Conservation (phyloP, 2,113 vertebrate species). For the Eurystomus gularis region DNA sequence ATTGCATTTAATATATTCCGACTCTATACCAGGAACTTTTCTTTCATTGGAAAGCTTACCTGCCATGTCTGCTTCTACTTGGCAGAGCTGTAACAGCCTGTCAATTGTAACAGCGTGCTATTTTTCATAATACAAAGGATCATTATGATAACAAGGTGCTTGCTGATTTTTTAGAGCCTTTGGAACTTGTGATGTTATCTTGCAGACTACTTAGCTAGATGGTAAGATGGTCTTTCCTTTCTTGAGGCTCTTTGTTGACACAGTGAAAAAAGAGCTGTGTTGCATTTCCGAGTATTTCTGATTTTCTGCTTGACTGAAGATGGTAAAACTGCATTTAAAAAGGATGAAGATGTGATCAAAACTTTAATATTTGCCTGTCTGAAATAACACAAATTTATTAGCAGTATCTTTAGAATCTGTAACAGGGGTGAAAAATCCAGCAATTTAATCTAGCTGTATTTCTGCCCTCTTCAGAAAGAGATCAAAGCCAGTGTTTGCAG, state of each 20-base stretch:
- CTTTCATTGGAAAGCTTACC: background rate
- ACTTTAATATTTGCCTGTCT: background rate
- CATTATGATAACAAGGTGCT: background rate
- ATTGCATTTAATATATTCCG: background rate
- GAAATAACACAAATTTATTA: background rate
- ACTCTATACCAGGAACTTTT: background rate
- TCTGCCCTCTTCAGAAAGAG: background rate
- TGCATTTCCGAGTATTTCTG: background rate
- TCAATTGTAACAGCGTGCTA: background rate
- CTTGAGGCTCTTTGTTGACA: background rate
- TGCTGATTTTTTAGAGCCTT: background rate
- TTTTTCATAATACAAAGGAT: background rate
- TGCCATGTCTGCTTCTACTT: background rate
- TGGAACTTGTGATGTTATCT: background rate
- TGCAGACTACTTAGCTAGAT: background rate
- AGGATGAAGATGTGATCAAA: background rate
- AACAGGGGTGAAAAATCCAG: background rate
- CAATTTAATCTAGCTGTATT: background rate
- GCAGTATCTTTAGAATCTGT: background rate
- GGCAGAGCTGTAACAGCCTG: background rate
- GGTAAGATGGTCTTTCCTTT: background rate
- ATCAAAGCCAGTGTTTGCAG: background rate
- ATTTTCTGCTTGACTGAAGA: background rate
- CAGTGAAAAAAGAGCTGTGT: background rate
- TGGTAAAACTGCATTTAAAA: background rate